phyloP scores from a whole-genome alignment of 2,797 vertebrate species.

The Syngnathus acus region DNA sequence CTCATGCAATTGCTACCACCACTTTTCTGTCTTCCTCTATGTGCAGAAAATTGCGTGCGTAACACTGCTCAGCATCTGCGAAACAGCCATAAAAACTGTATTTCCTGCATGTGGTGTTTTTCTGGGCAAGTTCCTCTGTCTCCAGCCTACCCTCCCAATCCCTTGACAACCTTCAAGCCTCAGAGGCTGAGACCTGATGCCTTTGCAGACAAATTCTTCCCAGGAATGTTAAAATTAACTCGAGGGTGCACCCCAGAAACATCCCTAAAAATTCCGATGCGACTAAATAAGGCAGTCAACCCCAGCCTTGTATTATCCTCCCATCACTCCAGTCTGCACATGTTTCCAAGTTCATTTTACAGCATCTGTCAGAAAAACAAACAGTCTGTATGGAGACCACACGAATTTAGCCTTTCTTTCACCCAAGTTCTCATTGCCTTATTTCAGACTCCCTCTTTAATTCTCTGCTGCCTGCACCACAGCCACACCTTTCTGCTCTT shows the following conservation, averaged over 20 bases:
- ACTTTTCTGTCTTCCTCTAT: constrained; percentile 11
- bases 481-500: constrained; percentile 42
- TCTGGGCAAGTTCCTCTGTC: constrained; percentile 44
- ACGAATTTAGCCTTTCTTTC: constrained; percentile 44
- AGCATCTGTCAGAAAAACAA: constrained; percentile 61
- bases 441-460: neutral
- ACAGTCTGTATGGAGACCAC: constrained; percentile 47
- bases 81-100: constrained; percentile 25
- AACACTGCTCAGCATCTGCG: constrained; percentile 13
- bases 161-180: constrained; percentile 28
- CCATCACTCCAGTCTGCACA: constrained; percentile 29
- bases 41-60: constrained; percentile 20
- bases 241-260: constrained; percentile 44
- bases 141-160: constrained; percentile 47
- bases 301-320: constrained; percentile 5
- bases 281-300: constrained; percentile 22
- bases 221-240: constrained; percentile 44
- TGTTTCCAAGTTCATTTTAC: constrained; percentile 27
- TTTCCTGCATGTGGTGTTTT: constrained; percentile 51
- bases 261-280: constrained; percentile 18
- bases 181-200: constrained; percentile 27
- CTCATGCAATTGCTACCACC: neutral
- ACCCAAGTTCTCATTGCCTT: constrained; percentile 9
- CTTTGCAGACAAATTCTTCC: constrained; percentile 38
- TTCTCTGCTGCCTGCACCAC: constrained; percentile 16